Base-by-base conservation (phyloP, 2,888 invertebrate genomes). In the Temnothorax ravouxi region DNA sequence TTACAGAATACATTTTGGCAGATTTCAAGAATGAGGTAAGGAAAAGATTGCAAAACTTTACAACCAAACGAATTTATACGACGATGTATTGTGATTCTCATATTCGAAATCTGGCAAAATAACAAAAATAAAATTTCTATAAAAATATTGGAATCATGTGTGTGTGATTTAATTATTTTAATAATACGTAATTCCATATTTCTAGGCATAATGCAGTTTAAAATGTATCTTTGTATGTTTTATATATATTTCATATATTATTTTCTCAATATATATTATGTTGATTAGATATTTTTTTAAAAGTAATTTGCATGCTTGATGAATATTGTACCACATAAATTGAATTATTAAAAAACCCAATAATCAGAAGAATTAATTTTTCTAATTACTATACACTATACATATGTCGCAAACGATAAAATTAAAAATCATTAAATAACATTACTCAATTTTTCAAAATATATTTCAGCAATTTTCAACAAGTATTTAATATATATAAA, bases 61-160 rank as follows among this genome's bases (percentile, higher is more conserved):
- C 56, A 18, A 25, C 34, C 44, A 69, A n/a, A 38, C 15, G n/a
- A 11, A 56, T 38, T 34, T n/a, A 15, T 25, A 47, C 13, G n/a
- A 52, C 0, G 18, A 0, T 64, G 21, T 38, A 50, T 84, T 89
- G 87, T 89, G 84, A 89, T 84, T 82, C 75, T 61, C 47, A 84
- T 29, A 61, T 74, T 75, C n/a, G 64, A 85, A 87, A 80, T 79
- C 38, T 72, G 72, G 76, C 71, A 76, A 74, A 89, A 88, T 50
- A 2, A 80, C 25, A 54, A 72, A 83, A 82, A 87, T 66, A 66
- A 84, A 29, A 67, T 64, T 80, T 76, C 29, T 25, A 56, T 50
- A 81, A 74, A 75, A 41, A 25, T 67, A 41, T 41, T 56, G 2
- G 4, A n/a, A 41, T 44, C 0, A 25, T 66, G 5, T n/a, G 2